phyloP scores from a whole-genome alignment of 2,888 invertebrate species.

The Trachelus tabidus region DNA sequence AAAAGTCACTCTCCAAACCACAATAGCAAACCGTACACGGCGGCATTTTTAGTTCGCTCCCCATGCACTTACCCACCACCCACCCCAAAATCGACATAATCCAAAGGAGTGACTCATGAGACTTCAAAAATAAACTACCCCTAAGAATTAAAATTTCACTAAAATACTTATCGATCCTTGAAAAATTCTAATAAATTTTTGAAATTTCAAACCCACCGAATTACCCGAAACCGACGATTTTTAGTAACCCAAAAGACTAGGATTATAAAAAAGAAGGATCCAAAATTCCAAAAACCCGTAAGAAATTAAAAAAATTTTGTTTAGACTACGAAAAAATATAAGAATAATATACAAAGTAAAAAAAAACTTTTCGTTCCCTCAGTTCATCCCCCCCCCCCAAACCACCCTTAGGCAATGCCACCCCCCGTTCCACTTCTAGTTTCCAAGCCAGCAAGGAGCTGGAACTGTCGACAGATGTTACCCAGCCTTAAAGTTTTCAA shows the following conservation, averaged over 20 bases:
- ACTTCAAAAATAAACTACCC: neutral
- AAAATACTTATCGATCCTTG: too few species aligned
- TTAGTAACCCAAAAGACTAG: too few species aligned
- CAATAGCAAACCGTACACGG: neutral
- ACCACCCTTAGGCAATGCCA: neutral
- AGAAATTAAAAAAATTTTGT: neutral
- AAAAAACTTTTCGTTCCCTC: neutral
- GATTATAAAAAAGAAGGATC: too few species aligned
- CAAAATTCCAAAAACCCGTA: too few species aligned
- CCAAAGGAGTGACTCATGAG: neutral
- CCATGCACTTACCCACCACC: neutral
- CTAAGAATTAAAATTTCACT: neutral
- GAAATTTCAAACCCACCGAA: too few species aligned
- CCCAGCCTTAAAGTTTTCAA: neutral
- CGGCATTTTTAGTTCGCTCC: neutral
- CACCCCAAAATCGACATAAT: neutral
- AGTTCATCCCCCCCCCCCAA: too few species aligned
- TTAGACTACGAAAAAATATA: neutral
- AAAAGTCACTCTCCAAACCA: constrained; percentile 16
- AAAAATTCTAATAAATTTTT: too few species aligned
- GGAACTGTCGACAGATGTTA: neutral
- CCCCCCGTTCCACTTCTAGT: neutral
- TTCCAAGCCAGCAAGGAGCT: neutral
- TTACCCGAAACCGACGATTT: too few species aligned
- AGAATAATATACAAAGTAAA: neutral